These are phyloP conservation scores for Nylanderia fulva DNA, from an alignment of 1,140 invertebrate species.

Conservation along the genomic window DNA sequence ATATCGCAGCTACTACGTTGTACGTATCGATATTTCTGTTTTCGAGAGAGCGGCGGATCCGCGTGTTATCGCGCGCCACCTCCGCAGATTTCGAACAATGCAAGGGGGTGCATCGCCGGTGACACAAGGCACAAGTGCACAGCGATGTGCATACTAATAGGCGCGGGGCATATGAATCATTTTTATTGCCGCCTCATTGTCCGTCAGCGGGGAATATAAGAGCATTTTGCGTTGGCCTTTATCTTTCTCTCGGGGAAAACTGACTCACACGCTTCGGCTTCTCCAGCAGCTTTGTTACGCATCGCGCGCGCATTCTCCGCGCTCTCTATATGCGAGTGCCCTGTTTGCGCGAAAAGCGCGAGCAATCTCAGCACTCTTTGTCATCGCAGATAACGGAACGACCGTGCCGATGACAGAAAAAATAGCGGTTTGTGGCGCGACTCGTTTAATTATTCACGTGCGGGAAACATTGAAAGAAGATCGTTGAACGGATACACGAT, in stretches of 20 bases:
- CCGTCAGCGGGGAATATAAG: conserved; percentile 62
- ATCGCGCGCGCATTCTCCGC: conserved; percentile 41
- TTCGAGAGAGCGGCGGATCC: neutral
- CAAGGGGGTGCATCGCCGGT: neutral
- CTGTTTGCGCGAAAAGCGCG: conserved; percentile 33
- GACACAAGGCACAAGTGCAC: neutral
- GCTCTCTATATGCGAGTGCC: no score
- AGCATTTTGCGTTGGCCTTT: conserved; percentile 69
- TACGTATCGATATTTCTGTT: neutral
- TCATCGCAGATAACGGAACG: neutral
- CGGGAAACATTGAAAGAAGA: neutral
- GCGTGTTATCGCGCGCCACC: conserved; percentile 28
- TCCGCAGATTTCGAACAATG: conserved; percentile 27
- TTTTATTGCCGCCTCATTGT: conserved; percentile 68
- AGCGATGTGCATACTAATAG: neutral
- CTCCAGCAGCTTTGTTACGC: conserved; percentile 73
- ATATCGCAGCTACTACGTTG: neutral
- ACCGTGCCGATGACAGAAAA: neutral
- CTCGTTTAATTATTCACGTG: no score
- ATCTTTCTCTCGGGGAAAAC: conserved; percentile 65
- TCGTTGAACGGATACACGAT: neutral
- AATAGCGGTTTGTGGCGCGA: neutral
- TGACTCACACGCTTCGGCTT: conserved; percentile 72
- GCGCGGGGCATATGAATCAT: conserved; percentile 64
- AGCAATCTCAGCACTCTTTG: conserved; percentile 52